Conservation (phyloP, 2,113 vertebrate genomes). For the Myotis yumanensis region DNA sequence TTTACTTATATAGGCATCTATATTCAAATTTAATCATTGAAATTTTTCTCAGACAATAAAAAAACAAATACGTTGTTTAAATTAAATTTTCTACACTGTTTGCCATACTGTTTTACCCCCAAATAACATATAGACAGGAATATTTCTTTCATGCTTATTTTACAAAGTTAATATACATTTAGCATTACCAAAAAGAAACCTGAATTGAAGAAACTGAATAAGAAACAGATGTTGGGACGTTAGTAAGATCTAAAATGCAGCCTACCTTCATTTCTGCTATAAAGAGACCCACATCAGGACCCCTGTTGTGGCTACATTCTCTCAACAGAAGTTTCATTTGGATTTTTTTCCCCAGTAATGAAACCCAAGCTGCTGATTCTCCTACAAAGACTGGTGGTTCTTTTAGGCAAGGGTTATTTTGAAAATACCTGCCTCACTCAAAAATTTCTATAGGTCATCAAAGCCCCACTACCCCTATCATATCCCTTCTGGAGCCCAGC, state of each 20-base stretch:
- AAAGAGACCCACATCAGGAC: constrained; percentile 71
- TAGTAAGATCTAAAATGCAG: constrained; percentile 30
- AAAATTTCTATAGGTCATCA: constrained; percentile 66
- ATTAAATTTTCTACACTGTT: constrained; percentile 40
- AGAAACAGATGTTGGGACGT: constrained; percentile 72
- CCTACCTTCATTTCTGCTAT: constrained; percentile 65
- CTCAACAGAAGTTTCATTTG: constrained; percentile 79
- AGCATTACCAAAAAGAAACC: constrained; percentile 49
- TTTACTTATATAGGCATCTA: not conserved
- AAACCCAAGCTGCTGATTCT: constrained; percentile 68
- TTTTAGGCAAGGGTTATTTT: constrained; percentile 63
- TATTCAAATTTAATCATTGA: constrained; percentile 24
- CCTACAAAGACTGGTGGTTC: constrained; percentile 57
- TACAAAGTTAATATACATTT: constrained; percentile 59
- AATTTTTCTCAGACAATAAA: constrained; percentile 20
- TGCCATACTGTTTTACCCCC: not conserved
- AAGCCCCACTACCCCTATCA: constrained; percentile 40
- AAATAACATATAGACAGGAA: constrained; percentile 25
- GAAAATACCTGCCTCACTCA: constrained; percentile 74
- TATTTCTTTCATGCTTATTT: constrained; percentile 47
- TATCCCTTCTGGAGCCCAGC: constrained; percentile 59
- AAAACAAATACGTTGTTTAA: not conserved
- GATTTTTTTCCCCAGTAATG: constrained; percentile 68
- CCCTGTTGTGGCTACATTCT: constrained; percentile 44
- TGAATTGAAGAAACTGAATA: constrained; percentile 53